Evolutionary conservation across 1,140 invertebrate species (phyloP), one percentile per base, ranked within the genome.

Genomic region (Drosophila ercepeae): DNA sequence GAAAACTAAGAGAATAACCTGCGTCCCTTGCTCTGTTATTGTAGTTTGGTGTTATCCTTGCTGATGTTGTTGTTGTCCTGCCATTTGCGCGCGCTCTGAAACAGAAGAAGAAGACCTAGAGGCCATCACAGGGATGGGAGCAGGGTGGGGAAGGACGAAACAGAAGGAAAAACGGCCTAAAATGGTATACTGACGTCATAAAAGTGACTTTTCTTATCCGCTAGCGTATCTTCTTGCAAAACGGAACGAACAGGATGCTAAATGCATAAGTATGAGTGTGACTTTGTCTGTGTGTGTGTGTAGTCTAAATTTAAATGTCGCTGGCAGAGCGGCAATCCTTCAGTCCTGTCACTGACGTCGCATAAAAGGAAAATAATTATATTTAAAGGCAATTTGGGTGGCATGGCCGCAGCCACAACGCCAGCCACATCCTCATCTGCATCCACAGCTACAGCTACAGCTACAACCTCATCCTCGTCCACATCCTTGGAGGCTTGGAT

Each of bases 341-440:
- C 58, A 68, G 69, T 59, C 39, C 79, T 83, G 79, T 83, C 75
- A 71, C 70, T 83, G 78, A 71, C 81, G 79, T 75, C 57, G 69
- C 69, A 73, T 73, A 54, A 86, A 86, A 77, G 78, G 64, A 86
- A 86, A 86, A 88, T 88, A 89, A 88, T 88, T 88, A 88, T 88
- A 88, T 88, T 88, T 89, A 89, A 89, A 88, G 82, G 83, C 82
- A 88, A 88, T 88, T 88, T 88, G 74, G 64, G 77, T 82, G 82
- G 82, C 82, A 18, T 23, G 76, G 70, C 81, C 53, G 63, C 78
- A 77, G 54, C 55, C 42, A 6, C 51, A 21, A 21, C 36, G 32
- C 18, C 58, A 59, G 58, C 59, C 50, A 21, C 63, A 65, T 42
- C 59, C 36, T 29, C 60, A 65, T 67, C 59, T 61, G 21, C 60